Evolutionary conservation across 2,797 vertebrate species (phyloP).

Genomic region (Chelonia mydas): DNA sequence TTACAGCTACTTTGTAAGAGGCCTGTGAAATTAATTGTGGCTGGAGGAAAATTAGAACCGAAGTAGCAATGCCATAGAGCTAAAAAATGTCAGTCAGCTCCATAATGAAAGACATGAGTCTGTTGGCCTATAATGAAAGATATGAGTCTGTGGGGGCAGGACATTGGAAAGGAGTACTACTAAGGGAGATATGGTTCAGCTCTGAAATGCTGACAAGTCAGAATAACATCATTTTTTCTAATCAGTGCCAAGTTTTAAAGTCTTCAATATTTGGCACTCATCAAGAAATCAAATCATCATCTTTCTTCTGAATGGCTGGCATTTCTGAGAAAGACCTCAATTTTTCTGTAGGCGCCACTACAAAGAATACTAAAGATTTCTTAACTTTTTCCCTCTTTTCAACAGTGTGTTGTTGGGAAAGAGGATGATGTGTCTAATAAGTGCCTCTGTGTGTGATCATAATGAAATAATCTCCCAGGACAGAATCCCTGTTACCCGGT

Average conservation of each 20-base stretch:
- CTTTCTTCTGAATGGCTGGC: background rate
- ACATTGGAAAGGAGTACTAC: slow-evolving; percentile 20
- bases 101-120: slow-evolving; percentile 1
- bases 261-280: slow-evolving; percentile 62
- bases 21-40: background rate
- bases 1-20: background rate
- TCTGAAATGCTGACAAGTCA: slow-evolving; percentile 54
- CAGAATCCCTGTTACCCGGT: background rate
- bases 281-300: slow-evolving; percentile 45
- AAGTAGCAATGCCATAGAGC: background rate
- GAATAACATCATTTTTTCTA: slow-evolving; percentile 61
- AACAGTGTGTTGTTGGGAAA: background rate
- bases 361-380: background rate
- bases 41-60: background rate
- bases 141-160: background rate
- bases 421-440: background rate
- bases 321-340: slow-evolving; percentile 39
- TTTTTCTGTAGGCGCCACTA: background rate
- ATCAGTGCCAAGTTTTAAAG: slow-evolving; percentile 62
- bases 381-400: background rate
- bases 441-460: accelerated
- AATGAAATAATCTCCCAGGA: background rate
- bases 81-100: slow-evolving; percentile 39
- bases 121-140: slow-evolving; percentile 41
- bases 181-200: slow-evolving; percentile 34